Conservation (phyloP, 2,797 vertebrate genomes). For the Sebastes hubbsi region DNA sequence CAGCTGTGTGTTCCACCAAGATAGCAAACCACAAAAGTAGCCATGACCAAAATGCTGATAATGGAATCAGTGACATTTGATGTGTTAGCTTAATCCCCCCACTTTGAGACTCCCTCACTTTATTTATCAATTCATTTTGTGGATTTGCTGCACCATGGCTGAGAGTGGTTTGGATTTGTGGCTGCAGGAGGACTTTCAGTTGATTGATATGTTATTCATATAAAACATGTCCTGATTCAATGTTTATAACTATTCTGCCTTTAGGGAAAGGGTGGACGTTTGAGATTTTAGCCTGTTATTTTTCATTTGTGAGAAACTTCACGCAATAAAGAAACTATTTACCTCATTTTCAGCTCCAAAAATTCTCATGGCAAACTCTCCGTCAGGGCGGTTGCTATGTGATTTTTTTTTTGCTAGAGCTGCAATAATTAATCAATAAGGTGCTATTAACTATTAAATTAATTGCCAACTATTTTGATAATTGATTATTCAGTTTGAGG, state of each 20-base stretch:
- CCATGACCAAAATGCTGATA: conserved; percentile 74
- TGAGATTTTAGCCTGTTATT: background rate
- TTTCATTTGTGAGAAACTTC: background rate
- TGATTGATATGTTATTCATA: conserved; percentile 51
- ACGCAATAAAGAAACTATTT: background rate
- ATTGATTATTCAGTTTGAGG: no score
- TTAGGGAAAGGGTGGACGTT: background rate
- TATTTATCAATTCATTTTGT: conserved; percentile 70
- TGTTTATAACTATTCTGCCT: conserved; percentile 16
- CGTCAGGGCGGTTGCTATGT: background rate
- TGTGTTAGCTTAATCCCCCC: conserved; percentile 68
- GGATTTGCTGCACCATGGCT: conserved; percentile 55
- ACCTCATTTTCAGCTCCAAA: background rate
- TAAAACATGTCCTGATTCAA: conserved; percentile 28
- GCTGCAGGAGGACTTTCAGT: conserved; percentile 33
- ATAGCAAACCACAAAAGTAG: conserved; percentile 73
- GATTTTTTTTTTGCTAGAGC: no score
- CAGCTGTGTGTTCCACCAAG: conserved; percentile 87
- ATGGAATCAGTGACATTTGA: conserved; percentile 74
- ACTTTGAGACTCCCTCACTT: conserved; percentile 52
- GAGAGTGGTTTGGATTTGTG: conserved; percentile 40
- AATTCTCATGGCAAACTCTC: background rate
- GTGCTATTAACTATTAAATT: no score
- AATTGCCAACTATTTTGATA: no score
- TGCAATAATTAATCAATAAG: no score